phyloP scores from a whole-genome alignment of 2,888 invertebrate species.

The Euzetes globulus region DNA sequence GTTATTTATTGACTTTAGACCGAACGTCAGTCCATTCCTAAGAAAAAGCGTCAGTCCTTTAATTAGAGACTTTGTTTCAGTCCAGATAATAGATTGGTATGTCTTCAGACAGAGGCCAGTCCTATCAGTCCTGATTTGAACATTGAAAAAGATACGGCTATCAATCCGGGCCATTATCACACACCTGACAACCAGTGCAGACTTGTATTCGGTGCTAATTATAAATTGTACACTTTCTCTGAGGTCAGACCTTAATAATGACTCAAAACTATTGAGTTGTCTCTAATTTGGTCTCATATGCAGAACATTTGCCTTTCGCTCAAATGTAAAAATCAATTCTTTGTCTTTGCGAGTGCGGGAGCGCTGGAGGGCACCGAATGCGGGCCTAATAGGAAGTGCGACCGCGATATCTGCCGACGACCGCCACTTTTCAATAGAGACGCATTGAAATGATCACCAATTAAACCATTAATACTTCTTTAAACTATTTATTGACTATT shows the following conservation, averaged over 20 bases:
- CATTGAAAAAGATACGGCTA: background rate
- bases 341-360: background rate
- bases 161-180: background rate
- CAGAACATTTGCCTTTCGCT: background rate
- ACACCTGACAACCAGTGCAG: background rate
- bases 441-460: no score
- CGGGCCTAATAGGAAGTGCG: background rate
- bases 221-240: background rate
- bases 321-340: background rate
- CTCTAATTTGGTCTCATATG: no score
- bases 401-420: slow-evolving; percentile 4
- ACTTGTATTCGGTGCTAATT: background rate
- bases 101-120: background rate
- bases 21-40: background rate
- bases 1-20: background rate
- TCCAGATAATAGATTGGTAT: background rate
- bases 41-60: background rate
- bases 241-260: background rate
- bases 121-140: background rate
- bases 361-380: slow-evolving; percentile 8
- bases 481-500: no score
- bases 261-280: background rate
- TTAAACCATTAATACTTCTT: no score
- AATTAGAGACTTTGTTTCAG: background rate
- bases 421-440: background rate